phyloP scores from a whole-genome alignment of 2,113 vertebrate species.

The Sitta europaea region DNA sequence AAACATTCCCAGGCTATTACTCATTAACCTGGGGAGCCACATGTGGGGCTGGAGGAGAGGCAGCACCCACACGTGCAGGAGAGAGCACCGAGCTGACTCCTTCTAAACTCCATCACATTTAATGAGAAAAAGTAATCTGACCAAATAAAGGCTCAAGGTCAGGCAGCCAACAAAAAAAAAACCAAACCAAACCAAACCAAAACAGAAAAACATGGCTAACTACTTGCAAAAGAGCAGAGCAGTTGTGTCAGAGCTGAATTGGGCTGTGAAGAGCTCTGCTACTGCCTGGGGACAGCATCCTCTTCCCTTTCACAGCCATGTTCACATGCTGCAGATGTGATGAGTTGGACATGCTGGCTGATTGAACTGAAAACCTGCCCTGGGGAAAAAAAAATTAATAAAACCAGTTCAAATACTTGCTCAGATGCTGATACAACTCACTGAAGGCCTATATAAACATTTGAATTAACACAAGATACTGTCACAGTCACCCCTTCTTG shows the following conservation, averaged over 20 bases:
- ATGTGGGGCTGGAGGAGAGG: background rate
- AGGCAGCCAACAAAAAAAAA: background rate
- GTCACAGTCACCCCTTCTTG: background rate
- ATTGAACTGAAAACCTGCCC: background rate
- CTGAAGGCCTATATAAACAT: background rate
- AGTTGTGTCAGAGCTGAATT: background rate
- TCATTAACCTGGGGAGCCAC: conserved; percentile 62
- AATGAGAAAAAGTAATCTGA: background rate
- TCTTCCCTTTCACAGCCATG: background rate
- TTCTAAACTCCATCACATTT: background rate
- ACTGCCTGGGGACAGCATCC: background rate
- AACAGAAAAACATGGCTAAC: background rate
- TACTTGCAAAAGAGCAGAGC: background rate
- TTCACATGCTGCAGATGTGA: background rate
- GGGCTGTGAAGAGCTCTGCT: background rate
- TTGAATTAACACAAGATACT: background rate
- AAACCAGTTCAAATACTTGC: background rate
- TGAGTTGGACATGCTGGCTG: background rate
- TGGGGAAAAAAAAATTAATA: fast-evolving
- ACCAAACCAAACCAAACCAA: background rate
- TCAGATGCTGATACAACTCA: background rate
- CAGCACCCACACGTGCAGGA: background rate
- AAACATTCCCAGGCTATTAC: conserved; percentile 54
- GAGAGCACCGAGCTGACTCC: background rate
- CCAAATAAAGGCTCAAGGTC: background rate